Evolutionary conservation across 1,140 invertebrate species (phyloP), one percentile per base, ranked within the genome.

Genomic region (Babylonia areolata): DNA sequence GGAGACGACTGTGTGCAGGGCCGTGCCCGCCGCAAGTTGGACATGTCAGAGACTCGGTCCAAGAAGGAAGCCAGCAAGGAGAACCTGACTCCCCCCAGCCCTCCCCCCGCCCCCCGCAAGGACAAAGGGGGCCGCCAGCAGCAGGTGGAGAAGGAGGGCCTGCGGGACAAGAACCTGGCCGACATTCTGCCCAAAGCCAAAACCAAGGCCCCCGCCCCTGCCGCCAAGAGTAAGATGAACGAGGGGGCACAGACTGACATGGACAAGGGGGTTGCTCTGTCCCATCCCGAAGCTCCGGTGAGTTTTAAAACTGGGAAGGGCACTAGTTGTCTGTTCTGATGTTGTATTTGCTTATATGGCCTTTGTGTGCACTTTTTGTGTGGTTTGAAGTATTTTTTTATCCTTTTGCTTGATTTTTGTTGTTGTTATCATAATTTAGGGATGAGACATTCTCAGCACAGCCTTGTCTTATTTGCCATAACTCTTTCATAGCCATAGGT

Each of bases 211-310:
- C n/a, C n/a, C n/a, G n/a, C n/a, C n/a, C 54, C 51, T 37, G 39
- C 33, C 3, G 73, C 6, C 20, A 84, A 86, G 33, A 39, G 46
- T 1, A 42, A 15, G 31, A 90, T 92, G 91, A 92, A 93, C 86
- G 92, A 91, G 78, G 91, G 89, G 86, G 88, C 86, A 31, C 92
- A 93, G 84, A 92, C 92, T n/a, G 86, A 93, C 85, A 87, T 92
- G 78, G 88, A 90, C 40, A 91, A 91, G 83, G 92, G 91, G 9
- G 51, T 91, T 0, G 85, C 89, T 46, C 85, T 91, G 54, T 91
- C 91, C 17, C 89, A 87, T 54, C 90, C 86, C 31, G 92, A 93
- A 83, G 92, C 91, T 42, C 87, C 91, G 17, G 92, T 93, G 90
- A 87, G 90, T 89, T 12, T 51, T 17, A 51, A 46, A 51, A 3